Conservation (phyloP, 1,140 invertebrate genomes). For the Drosophila jambulina region DNA sequence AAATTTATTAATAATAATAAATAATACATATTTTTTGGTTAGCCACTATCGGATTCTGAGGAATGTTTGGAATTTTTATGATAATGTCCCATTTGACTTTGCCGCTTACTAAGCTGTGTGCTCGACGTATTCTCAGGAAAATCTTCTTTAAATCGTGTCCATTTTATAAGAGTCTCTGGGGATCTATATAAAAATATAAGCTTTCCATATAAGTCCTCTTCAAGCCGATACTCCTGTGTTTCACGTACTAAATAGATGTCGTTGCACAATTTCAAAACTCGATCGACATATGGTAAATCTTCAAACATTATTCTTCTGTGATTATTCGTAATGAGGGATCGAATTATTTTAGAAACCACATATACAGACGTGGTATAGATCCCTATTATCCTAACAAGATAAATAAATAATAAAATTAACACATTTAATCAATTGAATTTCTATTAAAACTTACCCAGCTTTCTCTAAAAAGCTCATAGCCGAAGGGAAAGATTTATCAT, state of each 20-base stretch:
- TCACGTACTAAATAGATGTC: constrained; percentile 99
- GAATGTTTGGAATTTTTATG: neutral
- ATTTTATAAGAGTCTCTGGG: constrained; percentile 98
- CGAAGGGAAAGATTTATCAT: constrained; percentile 95
- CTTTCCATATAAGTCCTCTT: constrained; percentile 99
- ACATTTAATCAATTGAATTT: neutral
- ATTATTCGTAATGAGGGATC: constrained; percentile 91
- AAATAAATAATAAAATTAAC: too few relatives aligned
- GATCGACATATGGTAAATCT: constrained; percentile 97
- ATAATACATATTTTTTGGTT: neutral
- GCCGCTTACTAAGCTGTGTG: constrained; percentile 8
- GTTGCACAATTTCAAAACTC: constrained; percentile 96
- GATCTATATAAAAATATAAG: constrained; percentile 98
- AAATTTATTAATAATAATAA: neutral
- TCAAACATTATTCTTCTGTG: constrained; percentile 98
- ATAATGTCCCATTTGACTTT: neutral
- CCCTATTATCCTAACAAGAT: constrained; percentile 93
- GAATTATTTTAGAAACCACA: constrained; percentile 93
- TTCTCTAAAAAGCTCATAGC: constrained; percentile 95
- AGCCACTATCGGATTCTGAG: neutral
- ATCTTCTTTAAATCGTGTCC: constrained; percentile 87
- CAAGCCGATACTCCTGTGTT: constrained; percentile 95
- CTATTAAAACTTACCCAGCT: constrained; percentile 90
- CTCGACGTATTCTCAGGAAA: constrained; percentile 9
- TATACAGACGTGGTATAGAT: constrained; percentile 98